Percentiles rank a stretch among this genome's conserved stretches.
phyloP scores from a whole-genome alignment of 1,140 invertebrate genomes.

The Thaumetopoea pityocampa region DNA sequence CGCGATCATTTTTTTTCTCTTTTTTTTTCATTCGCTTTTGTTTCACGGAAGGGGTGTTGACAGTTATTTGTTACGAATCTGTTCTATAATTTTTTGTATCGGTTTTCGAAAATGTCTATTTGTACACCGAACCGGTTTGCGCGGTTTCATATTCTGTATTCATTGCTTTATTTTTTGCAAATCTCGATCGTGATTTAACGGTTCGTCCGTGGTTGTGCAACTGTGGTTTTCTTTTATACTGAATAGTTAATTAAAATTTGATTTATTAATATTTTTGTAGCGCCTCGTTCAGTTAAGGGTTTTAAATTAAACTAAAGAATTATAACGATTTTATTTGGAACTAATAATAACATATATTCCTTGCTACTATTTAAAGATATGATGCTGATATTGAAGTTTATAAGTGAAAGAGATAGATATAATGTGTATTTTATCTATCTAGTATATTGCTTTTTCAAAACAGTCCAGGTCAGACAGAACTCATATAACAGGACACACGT shows the following conservation, averaged over 20 bases:
- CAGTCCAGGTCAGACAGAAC: too few relatives aligned
- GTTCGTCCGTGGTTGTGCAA: constrained; percentile 56
- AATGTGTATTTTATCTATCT: too few relatives aligned
- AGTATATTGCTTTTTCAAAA: too few relatives aligned
- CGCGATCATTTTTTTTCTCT: constrained; percentile 64
- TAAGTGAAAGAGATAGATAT: too few relatives aligned
- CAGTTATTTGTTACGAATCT: constrained; percentile 74
- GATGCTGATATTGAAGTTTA: too few relatives aligned
- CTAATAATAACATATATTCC: too few relatives aligned
- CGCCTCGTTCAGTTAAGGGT: constrained; percentile 39
- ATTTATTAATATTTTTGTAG: constrained; percentile 62
- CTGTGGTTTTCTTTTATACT: constrained; percentile 61
- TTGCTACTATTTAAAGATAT: too few relatives aligned
- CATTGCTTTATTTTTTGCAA: constrained; percentile 56
- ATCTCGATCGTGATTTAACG: constrained; percentile 70
- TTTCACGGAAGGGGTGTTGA: constrained; percentile 74
- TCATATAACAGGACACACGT: too few relatives aligned
- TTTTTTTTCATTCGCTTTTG: constrained; percentile 56
- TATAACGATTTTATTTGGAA: constrained; percentile 17
- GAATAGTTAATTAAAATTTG: constrained; percentile 69
- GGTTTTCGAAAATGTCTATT: constrained; percentile 47
- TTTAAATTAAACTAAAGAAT: constrained; percentile 41
- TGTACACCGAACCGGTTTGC: constrained; percentile 63
- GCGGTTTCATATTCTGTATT: constrained; percentile 60
- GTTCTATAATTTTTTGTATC: constrained; percentile 68